Percentiles rank a stretch among this genome's conserved stretches.
phyloP scores from a whole-genome alignment of 2,888 invertebrate species.

The Chrysolina oricalcia region DNA sequence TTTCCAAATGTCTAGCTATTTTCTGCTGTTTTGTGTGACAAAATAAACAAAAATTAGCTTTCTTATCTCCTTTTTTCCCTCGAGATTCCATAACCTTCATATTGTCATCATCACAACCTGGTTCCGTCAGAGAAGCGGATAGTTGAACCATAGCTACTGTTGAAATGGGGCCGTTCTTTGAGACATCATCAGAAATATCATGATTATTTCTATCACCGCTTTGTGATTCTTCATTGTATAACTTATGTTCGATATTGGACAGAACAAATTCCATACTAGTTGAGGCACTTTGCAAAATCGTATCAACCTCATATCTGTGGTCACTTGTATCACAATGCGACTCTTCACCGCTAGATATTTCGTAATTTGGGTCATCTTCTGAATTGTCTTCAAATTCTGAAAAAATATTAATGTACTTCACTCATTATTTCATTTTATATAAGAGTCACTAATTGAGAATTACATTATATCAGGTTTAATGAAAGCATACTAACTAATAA shows the following conservation, averaged over 20 bases:
- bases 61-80: constrained; percentile 30
- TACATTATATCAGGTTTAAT: no score
- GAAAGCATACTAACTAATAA: no score
- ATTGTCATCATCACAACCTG: constrained; percentile 27
- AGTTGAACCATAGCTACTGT: no score
- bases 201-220: background rate
- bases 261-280: no score
- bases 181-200: constrained; percentile 1
- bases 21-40: constrained; percentile 37
- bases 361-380: constrained; percentile 27
- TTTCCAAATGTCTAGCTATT: constrained; percentile 34
- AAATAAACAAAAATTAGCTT: constrained; percentile 34
- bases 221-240: background rate
- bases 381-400: constrained; percentile 24
- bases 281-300: no score
- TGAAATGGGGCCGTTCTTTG: no score
- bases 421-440: no score
- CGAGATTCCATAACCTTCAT: constrained; percentile 3
- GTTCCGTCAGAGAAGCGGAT: constrained; percentile 21
- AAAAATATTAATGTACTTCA: no score
- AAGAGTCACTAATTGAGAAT: no score
- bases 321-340: background rate
- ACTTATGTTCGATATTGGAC: background rate
- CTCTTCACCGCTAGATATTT: background rate
- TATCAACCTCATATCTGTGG: background rate